Evolutionary conservation across 92 coral and sea anemone species (phyloP).

Genomic region (Epizoanthus stellaris): DNA sequence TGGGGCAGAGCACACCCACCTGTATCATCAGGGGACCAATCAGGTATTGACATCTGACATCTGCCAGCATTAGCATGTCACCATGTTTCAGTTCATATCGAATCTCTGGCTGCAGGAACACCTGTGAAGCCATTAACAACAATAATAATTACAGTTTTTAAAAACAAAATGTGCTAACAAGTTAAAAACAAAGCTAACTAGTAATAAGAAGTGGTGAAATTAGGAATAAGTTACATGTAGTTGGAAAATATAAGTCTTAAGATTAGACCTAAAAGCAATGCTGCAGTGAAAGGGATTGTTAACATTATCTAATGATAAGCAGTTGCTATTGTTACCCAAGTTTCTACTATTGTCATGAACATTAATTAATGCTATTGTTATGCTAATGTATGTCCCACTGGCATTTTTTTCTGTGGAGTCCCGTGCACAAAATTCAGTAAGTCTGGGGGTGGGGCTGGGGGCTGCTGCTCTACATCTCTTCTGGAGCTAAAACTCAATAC

Average conservation of each 20-base stretch:
- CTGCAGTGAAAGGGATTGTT: not conserved
- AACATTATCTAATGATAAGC: too few species aligned
- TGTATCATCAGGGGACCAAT: conserved; percentile 42
- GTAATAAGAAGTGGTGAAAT: too few species aligned
- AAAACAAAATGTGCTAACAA: not conserved
- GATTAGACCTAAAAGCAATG: not conserved
- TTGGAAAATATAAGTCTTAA: not conserved
- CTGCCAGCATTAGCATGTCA: conserved; percentile 87
- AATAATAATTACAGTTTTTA: not conserved
- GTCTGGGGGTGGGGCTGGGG: too few species aligned
- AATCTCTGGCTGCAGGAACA: conserved; percentile 77
- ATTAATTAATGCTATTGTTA: too few species aligned
- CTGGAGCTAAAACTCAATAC: too few species aligned
- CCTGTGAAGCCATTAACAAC: conserved; percentile 39
- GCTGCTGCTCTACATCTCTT: too few species aligned
- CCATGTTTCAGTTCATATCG: conserved; percentile 87
- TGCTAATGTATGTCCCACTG: too few species aligned
- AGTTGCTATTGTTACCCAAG: too few species aligned
- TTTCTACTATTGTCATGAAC: too few species aligned
- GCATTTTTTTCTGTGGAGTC: too few species aligned
- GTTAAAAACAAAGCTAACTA: too few species aligned
- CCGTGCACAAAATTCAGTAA: too few species aligned
- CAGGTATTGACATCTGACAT: conserved; percentile 85
- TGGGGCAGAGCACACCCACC: conserved; percentile 12
- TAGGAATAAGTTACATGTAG: not conserved